phyloP scores from a whole-genome alignment of 2,888 invertebrate genomes.

The Caenorhabditis sp. region DNA sequence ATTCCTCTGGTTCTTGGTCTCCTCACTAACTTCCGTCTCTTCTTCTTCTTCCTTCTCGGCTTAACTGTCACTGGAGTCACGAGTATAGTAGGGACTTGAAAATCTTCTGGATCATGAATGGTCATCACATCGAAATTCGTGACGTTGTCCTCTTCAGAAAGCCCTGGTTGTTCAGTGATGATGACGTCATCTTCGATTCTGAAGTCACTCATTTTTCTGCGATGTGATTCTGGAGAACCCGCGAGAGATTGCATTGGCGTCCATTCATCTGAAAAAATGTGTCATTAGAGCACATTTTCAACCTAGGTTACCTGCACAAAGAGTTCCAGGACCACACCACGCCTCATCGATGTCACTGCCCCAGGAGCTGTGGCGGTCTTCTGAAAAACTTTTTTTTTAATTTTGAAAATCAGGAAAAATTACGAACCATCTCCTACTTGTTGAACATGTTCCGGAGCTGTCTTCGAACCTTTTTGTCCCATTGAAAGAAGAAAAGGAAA shows the following conservation, averaged over 20 bases:
- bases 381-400: slow-evolving; percentile 3
- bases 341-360: slow-evolving; percentile 59
- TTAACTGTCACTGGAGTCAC: background rate
- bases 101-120: slow-evolving; percentile 5
- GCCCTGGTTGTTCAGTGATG: slow-evolving; percentile 49
- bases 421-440: slow-evolving; percentile 2
- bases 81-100: background rate
- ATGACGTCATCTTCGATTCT: slow-evolving; percentile 12
- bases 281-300: background rate
- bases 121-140: slow-evolving; percentile 41
- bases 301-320: slow-evolving; percentile 37
- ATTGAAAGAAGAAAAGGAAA: slow-evolving; percentile 14
- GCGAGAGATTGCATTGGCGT: slow-evolving; percentile 40
- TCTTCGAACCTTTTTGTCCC: slow-evolving; percentile 38
- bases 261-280: slow-evolving; percentile 49
- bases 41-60: background rate
- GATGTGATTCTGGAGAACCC: slow-evolving; percentile 21
- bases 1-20: background rate
- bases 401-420: background rate
- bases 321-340: slow-evolving; percentile 50
- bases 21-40: slow-evolving; percentile 1
- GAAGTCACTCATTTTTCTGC: slow-evolving; percentile 16
- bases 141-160: background rate
- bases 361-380: slow-evolving; percentile 47
- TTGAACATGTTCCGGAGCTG: slow-evolving; percentile 35